Evolutionary conservation across 2,113 vertebrate species (phyloP), one percentile per base, ranked within the genome.

Genomic region (Tetrao urogallus): DNA sequence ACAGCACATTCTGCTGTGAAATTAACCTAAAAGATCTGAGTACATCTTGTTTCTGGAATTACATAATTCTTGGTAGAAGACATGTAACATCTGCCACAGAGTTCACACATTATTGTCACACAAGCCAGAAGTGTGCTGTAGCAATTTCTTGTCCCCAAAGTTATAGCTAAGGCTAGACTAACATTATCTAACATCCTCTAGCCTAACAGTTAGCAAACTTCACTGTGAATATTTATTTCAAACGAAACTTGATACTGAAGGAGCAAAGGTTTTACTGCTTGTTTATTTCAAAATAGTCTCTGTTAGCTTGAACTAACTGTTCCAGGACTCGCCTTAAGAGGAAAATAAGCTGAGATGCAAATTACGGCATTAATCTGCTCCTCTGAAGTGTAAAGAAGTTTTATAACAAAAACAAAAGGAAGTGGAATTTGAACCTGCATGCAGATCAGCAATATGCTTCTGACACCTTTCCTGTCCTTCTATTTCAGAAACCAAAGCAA

Each of bases 181-280:
- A 82, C 76, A 90, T 42, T n/a, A 43, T 75, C 58, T 81, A 82
- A 82, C 76, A 93, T 42, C n/a, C 43, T 69, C 63, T 81, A 86
- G 79, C 82, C 76, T 48, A 84, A 90, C 75, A 65, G 66, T 32
- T 83, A 81, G 34, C 75, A 48, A 91, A 70, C 66, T 90, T 88
- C 82, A 69, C 48, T 84, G 42, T 22, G 42, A 90, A 72, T 10
- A 50, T 81, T 78, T 91, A 73, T 75, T 92, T 90, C 54, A 88
- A 50, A 6, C 54, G 48, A 92, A 91, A 95, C 10, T 32, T 47
- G 70, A 79, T 42, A 86, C 43, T 81, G 47, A 83, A 89, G 54
- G 82, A 95, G 70, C 38, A 94, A 95, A 94, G 73, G 75, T 88
- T 92, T 93, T 67, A 45, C 70, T 82, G n/a, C 58, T 86, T 94